phyloP scores from a whole-genome alignment of 2,888 invertebrate genomes.

The Magallana nippona region DNA sequence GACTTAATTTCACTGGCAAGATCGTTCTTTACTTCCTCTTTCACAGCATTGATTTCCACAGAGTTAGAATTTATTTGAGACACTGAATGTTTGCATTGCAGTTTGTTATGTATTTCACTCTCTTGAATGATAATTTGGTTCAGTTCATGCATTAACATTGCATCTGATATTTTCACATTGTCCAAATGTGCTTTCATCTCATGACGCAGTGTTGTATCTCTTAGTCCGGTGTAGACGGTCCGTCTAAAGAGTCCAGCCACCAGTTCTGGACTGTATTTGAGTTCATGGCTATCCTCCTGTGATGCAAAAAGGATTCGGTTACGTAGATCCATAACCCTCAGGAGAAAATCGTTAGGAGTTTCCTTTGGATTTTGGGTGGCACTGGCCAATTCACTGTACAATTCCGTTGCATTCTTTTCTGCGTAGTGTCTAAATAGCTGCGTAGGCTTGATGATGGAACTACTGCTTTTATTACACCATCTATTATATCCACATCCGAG shows the following conservation, averaged over 20 bases:
- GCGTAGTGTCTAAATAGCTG: conserved; percentile 28
- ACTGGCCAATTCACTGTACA: too few species aligned
- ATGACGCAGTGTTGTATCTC: too few species aligned
- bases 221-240: not conserved
- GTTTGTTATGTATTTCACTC: not conserved
- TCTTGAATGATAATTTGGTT: not conserved
- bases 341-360: too few species aligned
- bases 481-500: too few species aligned
- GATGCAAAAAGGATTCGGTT: conserved; percentile 32
- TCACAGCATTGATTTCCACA: not conserved
- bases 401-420: not conserved
- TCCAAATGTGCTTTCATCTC: too few species aligned
- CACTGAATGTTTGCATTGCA: not conserved
- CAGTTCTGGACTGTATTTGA: not conserved
- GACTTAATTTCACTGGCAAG: not conserved
- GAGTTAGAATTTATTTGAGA: not conserved
- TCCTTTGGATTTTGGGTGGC: too few species aligned
- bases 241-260: not conserved
- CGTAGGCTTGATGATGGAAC: conserved; percentile 13
- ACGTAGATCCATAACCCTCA: conserved; percentile 3
- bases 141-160: too few species aligned
- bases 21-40: not conserved
- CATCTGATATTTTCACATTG: too few species aligned
- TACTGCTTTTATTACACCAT: not conserved
- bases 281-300: conserved; percentile 10